Conservation (phyloP, 2,888 invertebrate species). For the Adela reaumurella region DNA sequence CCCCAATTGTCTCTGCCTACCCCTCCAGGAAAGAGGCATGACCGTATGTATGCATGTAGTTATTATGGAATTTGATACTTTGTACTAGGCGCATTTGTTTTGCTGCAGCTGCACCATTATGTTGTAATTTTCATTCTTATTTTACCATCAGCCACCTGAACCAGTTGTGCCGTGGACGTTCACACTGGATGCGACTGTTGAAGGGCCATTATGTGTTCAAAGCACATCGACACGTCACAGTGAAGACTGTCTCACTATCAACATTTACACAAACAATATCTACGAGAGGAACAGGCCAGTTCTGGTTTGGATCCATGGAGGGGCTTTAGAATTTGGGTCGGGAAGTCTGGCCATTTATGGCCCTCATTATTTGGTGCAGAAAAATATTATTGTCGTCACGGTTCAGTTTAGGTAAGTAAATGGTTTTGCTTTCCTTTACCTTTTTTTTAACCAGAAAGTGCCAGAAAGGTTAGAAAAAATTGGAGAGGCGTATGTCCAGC, state of each 20-base stretch:
- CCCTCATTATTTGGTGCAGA: constrained; percentile 14
- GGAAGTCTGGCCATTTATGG: constrained; percentile 8
- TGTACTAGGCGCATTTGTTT: too few species aligned
- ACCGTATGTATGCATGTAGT: too few species aligned
- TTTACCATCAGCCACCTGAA: constrained; percentile 1
- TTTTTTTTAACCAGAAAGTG: too few species aligned
- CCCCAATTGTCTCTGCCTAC: too few species aligned
- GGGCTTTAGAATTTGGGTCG: constrained; percentile 1
- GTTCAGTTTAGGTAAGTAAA: constrained; percentile 15
- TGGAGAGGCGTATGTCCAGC: too few species aligned
- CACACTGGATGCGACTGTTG: constrained; percentile 1
- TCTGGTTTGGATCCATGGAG: constrained; percentile 1
- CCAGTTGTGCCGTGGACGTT: constrained; percentile 1
- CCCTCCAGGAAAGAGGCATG: too few species aligned
- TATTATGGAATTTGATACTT: too few species aligned
- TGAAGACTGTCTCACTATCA: constrained; percentile 6
- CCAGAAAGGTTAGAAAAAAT: too few species aligned
- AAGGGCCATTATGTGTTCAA: constrained; percentile 5
- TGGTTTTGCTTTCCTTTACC: too few species aligned
- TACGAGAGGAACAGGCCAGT: background rate
- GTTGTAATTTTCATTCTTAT: too few species aligned
- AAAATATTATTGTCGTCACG: constrained; percentile 19
- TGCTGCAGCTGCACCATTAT: too few species aligned
- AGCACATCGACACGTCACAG: background rate
- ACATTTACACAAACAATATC: constrained; percentile 4